These are phyloP conservation scores for Poeciliopsis turneri DNA, from an alignment of 2,797 vertebrate species.

Conservation along the genomic window DNA sequence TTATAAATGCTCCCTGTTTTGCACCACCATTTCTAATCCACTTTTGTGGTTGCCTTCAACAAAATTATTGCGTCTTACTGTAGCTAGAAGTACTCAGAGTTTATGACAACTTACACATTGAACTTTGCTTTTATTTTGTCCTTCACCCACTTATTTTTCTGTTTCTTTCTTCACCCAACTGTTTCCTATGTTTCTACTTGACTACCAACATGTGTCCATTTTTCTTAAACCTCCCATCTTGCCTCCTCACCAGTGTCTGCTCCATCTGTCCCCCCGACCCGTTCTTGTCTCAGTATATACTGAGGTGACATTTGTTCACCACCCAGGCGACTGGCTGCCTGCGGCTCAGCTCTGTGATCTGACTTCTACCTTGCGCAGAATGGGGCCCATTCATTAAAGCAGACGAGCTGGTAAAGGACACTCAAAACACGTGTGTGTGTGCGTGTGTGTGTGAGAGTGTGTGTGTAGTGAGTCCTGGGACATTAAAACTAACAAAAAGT, in stretches of 20 bases:
- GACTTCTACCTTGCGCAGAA: constrained; percentile 63
- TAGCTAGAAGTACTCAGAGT: background rate
- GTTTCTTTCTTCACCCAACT: background rate
- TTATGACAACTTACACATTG: background rate
- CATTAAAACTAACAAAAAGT: constrained; percentile 1
- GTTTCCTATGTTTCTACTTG: background rate
- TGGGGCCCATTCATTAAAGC: constrained; percentile 71
- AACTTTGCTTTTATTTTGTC: background rate
- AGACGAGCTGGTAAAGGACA: constrained; percentile 42
- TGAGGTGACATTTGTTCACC: constrained; percentile 76
- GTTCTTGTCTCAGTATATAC: constrained; percentile 35
- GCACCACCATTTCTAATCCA: background rate
- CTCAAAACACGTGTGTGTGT: constrained; percentile 14
- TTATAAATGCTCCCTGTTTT: background rate
- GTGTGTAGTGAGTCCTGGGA: constrained; percentile 8
- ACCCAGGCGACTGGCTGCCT: constrained; percentile 71
- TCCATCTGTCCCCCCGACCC: constrained; percentile 11
- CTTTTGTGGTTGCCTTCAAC: background rate
- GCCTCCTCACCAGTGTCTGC: constrained; percentile 8
- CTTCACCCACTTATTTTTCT: background rate
- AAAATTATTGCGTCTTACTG: background rate
- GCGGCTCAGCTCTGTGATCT: constrained; percentile 77
- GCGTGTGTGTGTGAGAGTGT: background rate
- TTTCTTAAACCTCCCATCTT: constrained; percentile 16
- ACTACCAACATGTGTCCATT: background rate